Conservation (phyloP, 2,888 invertebrate species). For the Tiphia femorata region DNA sequence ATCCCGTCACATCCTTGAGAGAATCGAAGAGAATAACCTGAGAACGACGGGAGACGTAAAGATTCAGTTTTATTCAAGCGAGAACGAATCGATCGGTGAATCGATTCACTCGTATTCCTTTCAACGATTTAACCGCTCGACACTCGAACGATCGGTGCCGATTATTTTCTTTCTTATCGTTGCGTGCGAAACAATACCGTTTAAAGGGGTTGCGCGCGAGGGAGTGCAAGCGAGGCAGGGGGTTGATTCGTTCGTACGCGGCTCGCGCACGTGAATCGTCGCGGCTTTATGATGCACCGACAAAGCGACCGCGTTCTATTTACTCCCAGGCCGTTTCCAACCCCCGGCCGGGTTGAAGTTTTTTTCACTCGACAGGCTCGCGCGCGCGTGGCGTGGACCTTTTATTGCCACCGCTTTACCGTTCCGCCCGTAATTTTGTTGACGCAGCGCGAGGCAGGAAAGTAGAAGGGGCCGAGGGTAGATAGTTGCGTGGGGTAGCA, state of each 20-base stretch:
- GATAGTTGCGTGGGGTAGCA: too few species aligned
- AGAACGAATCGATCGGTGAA: too few species aligned
- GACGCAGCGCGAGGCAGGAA: slow-evolving; percentile 19
- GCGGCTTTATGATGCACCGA: slow-evolving; percentile 31
- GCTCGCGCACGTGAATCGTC: slow-evolving; percentile 3
- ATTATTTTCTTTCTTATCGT: not conserved
- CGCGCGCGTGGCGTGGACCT: slow-evolving; percentile 9
- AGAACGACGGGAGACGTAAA: too few species aligned
- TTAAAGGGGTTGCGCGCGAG: too few species aligned
- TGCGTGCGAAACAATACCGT: too few species aligned
- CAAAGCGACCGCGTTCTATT: slow-evolving; percentile 39
- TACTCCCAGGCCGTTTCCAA: too few species aligned
- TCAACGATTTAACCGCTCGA: not conserved
- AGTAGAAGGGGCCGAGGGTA: too few species aligned
- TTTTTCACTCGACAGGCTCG: slow-evolving; percentile 14
- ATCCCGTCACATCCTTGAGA: too few species aligned
- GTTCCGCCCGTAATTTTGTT: slow-evolving; percentile 31
- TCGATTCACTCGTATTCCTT: not conserved
- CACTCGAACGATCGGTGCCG: not conserved
- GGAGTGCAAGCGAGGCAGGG: too few species aligned
- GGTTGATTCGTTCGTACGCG: too few species aligned
- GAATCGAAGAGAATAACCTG: too few species aligned
- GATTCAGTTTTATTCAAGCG: too few species aligned
- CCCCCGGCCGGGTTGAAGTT: slow-evolving; percentile 17
- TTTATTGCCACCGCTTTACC: slow-evolving; percentile 30